phyloP scores from a whole-genome alignment of 2,888 invertebrate genomes.

The Eurytoma adleriae region DNA sequence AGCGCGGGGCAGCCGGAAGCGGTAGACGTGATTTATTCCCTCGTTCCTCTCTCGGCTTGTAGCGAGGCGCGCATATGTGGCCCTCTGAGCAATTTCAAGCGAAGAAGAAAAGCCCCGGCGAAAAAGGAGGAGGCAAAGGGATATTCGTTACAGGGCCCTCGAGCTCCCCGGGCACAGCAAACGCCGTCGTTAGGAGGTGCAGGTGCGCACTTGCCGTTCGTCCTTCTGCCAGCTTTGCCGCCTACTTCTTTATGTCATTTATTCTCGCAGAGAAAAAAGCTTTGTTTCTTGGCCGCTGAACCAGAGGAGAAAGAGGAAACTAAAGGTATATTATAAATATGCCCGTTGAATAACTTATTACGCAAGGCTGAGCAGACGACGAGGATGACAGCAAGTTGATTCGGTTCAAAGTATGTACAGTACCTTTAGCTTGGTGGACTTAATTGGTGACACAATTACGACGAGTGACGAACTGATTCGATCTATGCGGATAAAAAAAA shows the following conservation, averaged over 20 bases:
- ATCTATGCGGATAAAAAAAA: neutral
- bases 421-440: too few species aligned
- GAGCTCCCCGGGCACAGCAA: neutral
- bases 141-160: slow-evolving; percentile 23
- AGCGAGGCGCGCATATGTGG: neutral
- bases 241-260: slow-evolving; percentile 42
- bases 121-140: slow-evolving; percentile 20
- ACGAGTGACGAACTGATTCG: neutral
- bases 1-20: slow-evolving; percentile 20
- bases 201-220: slow-evolving; percentile 25
- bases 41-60: slow-evolving; percentile 32
- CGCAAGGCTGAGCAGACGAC: too few species aligned
- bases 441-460: too few species aligned
- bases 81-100: slow-evolving; percentile 8
- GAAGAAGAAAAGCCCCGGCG: slow-evolving; percentile 2
- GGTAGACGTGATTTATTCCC: slow-evolving; percentile 56
- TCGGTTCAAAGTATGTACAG: too few species aligned
- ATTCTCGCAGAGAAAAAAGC: neutral
- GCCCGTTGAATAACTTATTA: too few species aligned
- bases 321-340: neutral
- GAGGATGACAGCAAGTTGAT: too few species aligned
- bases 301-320: slow-evolving; percentile 1
- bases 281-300: neutral
- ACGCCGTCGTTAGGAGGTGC: slow-evolving; percentile 22
- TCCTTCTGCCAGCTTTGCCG: neutral